These are phyloP conservation scores for Antedon bifida DNA, from an alignment of 35 echinoderm and acorn worm genomes.

Conservation along the genomic window DNA sequence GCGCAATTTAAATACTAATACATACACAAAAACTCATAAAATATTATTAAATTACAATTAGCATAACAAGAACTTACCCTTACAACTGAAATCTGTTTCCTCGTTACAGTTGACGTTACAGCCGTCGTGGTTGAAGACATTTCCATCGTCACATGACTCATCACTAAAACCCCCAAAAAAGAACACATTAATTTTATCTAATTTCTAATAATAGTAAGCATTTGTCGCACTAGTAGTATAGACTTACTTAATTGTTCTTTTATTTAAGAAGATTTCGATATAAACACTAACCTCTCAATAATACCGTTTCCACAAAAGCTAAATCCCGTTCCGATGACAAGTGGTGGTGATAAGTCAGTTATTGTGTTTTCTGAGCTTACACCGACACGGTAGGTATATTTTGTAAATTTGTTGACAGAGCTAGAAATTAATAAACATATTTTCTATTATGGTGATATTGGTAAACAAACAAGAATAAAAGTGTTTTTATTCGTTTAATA, in stretches of 20 bases:
- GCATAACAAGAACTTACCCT: conserved; percentile 43
- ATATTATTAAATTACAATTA: too few species aligned
- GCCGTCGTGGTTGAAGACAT: conserved; percentile 52
- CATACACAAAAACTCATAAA: too few species aligned
- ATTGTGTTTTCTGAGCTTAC: not conserved
- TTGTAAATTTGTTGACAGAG: conserved; percentile 11
- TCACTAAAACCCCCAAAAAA: too few species aligned
- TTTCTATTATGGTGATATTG: too few species aligned
- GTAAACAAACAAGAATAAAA: too few species aligned
- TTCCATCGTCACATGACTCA: conserved; percentile 88
- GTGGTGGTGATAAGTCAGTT: conserved; percentile 12
- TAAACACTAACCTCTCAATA: conserved; percentile 52
- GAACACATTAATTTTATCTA: too few species aligned
- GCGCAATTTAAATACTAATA: too few species aligned
- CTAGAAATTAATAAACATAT: conserved; percentile 20
- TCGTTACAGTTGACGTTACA: conserved; percentile 46
- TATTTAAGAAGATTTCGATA: too few species aligned
- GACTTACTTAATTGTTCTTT: too few species aligned
- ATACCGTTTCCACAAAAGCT: conserved; percentile 75
- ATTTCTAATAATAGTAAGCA: too few species aligned
- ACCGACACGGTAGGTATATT: conserved; percentile 45
- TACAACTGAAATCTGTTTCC: conserved; percentile 51
- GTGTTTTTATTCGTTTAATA: too few species aligned
- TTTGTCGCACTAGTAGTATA: too few species aligned
- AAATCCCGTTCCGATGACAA: conserved; percentile 23